phyloP scores from a whole-genome alignment of 2,888 invertebrate species.

The Priocnemis perturbator region DNA sequence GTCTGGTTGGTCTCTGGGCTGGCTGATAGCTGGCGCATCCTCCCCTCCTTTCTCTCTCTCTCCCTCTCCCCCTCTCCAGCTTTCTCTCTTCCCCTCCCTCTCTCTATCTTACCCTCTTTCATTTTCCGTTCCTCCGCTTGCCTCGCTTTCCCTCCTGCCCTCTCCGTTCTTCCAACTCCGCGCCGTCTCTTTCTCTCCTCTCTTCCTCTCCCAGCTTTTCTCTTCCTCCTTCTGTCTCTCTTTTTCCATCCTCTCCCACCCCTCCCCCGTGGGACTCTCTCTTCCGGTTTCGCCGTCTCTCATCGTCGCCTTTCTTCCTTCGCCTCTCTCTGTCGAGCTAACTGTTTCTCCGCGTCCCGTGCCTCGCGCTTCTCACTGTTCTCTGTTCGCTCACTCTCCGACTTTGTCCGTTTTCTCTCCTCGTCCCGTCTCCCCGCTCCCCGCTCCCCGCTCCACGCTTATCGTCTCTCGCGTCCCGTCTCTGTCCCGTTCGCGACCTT shows the following conservation, averaged over 20 bases:
- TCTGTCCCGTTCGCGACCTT: too few species aligned
- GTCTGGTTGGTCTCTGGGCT: conserved; percentile 60
- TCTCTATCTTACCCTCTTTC: conserved; percentile 1
- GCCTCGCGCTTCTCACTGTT: too few species aligned
- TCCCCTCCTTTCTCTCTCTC: conserved; percentile 39
- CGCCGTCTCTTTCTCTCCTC: background rate
- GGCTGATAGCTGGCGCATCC: conserved; percentile 62
- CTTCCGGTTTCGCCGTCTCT: too few species aligned
- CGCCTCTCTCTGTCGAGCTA: background rate
- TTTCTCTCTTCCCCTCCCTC: conserved; percentile 9
- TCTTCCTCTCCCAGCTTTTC: conserved; percentile 3
- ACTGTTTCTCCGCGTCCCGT: background rate
- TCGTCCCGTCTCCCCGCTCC: too few species aligned
- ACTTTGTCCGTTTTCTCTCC: too few species aligned
- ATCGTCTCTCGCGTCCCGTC: too few species aligned
- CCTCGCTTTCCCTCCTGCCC: conserved; percentile 12
- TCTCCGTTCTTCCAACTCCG: conserved; percentile 5
- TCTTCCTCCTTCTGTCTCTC: conserved; percentile 10
- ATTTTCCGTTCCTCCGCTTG: background rate
- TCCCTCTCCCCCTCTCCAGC: conserved; percentile 5
- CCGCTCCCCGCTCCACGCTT: too few species aligned
- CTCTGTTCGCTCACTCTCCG: background rate
- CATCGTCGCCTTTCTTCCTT: background rate
- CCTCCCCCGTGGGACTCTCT: conserved; percentile 13
- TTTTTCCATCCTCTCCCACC: background rate